A percentile compares a stretch with the other conserved stretches of the same genome.
phyloP scores from a whole-genome alignment of 2,888 invertebrate species.

The Kuschelorhynchus macadamiae region DNA sequence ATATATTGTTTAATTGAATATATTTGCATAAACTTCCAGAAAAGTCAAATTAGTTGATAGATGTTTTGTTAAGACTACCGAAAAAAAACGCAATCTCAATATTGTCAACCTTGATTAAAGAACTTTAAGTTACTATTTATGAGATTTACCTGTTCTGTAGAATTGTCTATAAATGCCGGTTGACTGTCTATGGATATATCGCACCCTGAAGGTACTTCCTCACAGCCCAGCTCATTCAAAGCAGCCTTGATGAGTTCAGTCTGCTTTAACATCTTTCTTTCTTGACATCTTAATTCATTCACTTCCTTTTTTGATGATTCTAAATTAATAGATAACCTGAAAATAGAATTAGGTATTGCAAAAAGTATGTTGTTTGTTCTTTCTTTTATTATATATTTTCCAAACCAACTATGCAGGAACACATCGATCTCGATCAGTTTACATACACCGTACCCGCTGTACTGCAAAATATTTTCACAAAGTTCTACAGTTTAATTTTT shows the following conservation, averaged over 20 bases:
- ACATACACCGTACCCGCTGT: too few relatives aligned
- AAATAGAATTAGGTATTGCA: conserved; percentile 18
- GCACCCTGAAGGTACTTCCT: conserved; percentile 89
- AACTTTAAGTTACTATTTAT: too few relatives aligned
- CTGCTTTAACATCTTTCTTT: conserved; percentile 86
- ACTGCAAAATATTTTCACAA: too few relatives aligned
- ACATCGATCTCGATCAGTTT: too few relatives aligned
- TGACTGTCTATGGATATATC: conserved; percentile 72
- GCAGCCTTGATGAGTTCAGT: conserved; percentile 88
- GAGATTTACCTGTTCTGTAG: conserved; percentile 41
- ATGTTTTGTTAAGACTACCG: too few relatives aligned
- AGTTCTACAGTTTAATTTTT: not conserved
- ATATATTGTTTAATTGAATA: too few relatives aligned
- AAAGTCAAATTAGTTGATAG: too few relatives aligned
- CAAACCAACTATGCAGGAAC: too few relatives aligned
- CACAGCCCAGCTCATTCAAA: conserved; percentile 89
- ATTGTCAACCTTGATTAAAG: too few relatives aligned
- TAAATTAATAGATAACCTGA: conserved; percentile 56
- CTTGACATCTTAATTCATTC: conserved; percentile 84
- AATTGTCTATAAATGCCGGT: conserved; percentile 70
- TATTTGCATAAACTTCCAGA: too few relatives aligned
- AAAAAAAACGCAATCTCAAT: too few relatives aligned
- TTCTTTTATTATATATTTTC: not conserved
- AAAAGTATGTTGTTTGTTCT: not conserved
- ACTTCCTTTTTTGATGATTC: conserved; percentile 76